Base-by-base conservation (phyloP, 2,888 invertebrate genomes). In the Thereva unica region DNA sequence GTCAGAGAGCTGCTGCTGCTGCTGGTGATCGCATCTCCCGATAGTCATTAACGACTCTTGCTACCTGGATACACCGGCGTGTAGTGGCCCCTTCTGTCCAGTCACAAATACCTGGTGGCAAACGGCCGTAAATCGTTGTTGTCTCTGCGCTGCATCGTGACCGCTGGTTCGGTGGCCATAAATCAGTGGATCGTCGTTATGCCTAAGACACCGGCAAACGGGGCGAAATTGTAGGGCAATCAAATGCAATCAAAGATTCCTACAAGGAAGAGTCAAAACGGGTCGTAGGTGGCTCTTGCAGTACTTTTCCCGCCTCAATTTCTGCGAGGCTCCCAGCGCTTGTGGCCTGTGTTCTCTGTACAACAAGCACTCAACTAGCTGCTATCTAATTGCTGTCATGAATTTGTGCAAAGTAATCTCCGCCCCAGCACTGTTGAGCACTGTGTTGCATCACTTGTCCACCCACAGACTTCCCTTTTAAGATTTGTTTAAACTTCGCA, bases 401-500 rank as follows among this genome's bases (percentile, higher is more conserved):
- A 35, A 23, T 23, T 23, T 23, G 23, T 23, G 23, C 23, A 23
- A 23, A 23, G 23, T 23, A 23, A 23, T 23, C 23, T 56, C 9
- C 35, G 42, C 23, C 10, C 3, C 40, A 10, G 35, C 34, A n/a
- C 9, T 7, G 10, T 40, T 40, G 9, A 10, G 12, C 6, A 4
- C 12, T n/a, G 12, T 55, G 4, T 41, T 55, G 40, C 41, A 55
- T 55, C 10, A 41, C 56, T 5, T 56, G 56, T 56, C 56, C 56
- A 44, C 56, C 56, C 56, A 56, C 56, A n/a, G 56, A 44, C 38
- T 56, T 56, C 56, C 56, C 44, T 56, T 56, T 56, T 44, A 56
- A 56, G 44, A 56, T 56, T 37, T 56, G 44, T 56, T 34, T 41
- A 9, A 55, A 41, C 41, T 55, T 12, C 23, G 55, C 38, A 55